A percentile compares a stretch with the other conserved stretches of the same genome.
Evolutionary conservation across 2,797 vertebrate genomes (phyloP).

Genomic region (Anabas testudineus): DNA sequence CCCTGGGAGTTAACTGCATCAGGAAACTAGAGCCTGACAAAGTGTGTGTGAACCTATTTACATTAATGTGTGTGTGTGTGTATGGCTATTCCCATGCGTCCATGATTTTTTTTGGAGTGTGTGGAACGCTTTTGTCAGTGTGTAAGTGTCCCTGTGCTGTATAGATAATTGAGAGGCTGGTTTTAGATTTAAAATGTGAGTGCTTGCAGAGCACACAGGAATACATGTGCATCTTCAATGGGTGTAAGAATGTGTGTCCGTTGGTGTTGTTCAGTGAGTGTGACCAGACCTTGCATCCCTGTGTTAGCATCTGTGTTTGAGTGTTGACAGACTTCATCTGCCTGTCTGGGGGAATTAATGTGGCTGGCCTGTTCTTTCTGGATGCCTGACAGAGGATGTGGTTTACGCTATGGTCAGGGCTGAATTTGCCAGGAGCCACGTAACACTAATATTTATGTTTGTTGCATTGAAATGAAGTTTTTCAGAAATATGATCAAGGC

Average conservation of each 20-base stretch:
- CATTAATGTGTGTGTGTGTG: slow-evolving; percentile 2
- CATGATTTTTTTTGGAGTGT: slow-evolving; percentile 22
- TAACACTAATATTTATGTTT: slow-evolving; percentile 70
- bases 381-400: slow-evolving; percentile 55
- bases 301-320: slow-evolving; percentile 55
- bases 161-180: slow-evolving; percentile 19
- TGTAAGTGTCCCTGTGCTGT: slow-evolving; percentile 6
- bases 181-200: slow-evolving; percentile 7
- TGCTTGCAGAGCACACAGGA: slow-evolving; percentile 27
- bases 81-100: background rate
- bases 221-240: slow-evolving; percentile 16
- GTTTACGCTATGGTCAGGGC: slow-evolving; percentile 43
- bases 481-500: slow-evolving; percentile 42
- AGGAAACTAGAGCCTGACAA: slow-evolving; percentile 73
- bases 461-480: slow-evolving; percentile 44
- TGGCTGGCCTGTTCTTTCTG: slow-evolving; percentile 39
- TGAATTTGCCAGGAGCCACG: slow-evolving; percentile 56
- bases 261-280: slow-evolving; percentile 21
- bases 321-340: slow-evolving; percentile 73
- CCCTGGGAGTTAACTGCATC: slow-evolving; percentile 51
- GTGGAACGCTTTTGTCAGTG: background rate
- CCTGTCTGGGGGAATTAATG: slow-evolving; percentile 63
- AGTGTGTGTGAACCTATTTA: slow-evolving; percentile 52
- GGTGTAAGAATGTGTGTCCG: background rate
- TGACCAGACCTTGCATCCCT: slow-evolving; percentile 3